Evolutionary conservation across 2,888 invertebrate species (phyloP), one percentile per base, ranked within the genome.

Genomic region (Hipparchia sbordonii): DNA sequence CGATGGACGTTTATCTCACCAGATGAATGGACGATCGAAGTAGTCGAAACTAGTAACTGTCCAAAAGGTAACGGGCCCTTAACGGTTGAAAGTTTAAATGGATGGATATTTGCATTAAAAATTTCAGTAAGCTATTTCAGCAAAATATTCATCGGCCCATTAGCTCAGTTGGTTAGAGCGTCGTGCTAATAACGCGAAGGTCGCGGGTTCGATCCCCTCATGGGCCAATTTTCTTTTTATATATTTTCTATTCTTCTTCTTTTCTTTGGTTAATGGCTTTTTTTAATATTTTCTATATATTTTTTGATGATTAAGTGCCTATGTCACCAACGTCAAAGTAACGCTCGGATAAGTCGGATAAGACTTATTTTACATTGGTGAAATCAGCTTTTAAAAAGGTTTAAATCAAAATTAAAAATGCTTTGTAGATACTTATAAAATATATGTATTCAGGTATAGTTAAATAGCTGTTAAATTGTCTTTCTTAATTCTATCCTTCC

Each of bases 181-280:
- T 95, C 95, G 95, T 95, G 95, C 95, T 95, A 95, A 95, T 95
- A 95, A 95, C 95, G 95, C 95, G 95, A 95, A 95, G 95, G 95
- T 95, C 95, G 95, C 94, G 95, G 95, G 95, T 95, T 95, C 95
- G 95, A 95, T 95, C 95, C 95, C 95, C 95, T 94, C 95, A 95
- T 95, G 95, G 95, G 95, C 95, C 95, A 89, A 2, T 10, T 2
- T 54, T 12, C 9, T 54, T 54, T 10, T 12, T 10, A 52, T 10
- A 6, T 6, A 52, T 9, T 10, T 52, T 9, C 9, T 23, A 23
- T 23, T 23, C 23, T 23, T 23, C 23, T 23, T 23, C 23, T 23
- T 23, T 23, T 23, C 23, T 23, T 23, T 0, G 23, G 23, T 23
- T 23, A 23, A 23, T 23, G 23, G 23, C 23, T 23, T 23, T 23